Base-by-base conservation (phyloP, 2,888 invertebrate species). In the Himalopsyche anomala region DNA sequence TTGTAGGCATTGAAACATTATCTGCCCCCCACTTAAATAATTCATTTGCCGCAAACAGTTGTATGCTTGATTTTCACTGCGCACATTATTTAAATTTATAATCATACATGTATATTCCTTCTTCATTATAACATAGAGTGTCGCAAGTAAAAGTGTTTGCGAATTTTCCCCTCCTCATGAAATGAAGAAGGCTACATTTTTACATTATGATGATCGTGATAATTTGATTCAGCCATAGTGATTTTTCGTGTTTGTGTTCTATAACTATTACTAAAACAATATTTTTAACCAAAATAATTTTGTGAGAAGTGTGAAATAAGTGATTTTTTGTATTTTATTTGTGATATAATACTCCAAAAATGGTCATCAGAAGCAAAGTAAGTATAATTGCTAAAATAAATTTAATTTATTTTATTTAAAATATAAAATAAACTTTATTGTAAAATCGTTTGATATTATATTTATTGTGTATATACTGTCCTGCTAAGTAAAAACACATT, bases 21-120 rank as follows among this genome's bases (percentile, higher is more conserved):
- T 86, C 86, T 84, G 69, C 85, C 85, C 82, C 87, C 87, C 80
- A 74, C 79, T 87, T 28, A 28, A 62, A 51, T 51, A 83, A 81
- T 85, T 87, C 45, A 12, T 54, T 82, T 86, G 69, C 15, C 54
- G 40, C 74, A 56, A 40, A 56, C 55, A 28, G 69, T 81, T 45
- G 36, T 80, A 36, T 84, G 85, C 82, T 40, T 82, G 81, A 40
- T 42, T 83, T 42, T 81, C 79, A 85, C 84, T 86, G 88, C 83
- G 86, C 82, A 84, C 84, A 81, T 85, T 81, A 87, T 87, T 88
- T 86, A 82, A 88, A 88, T 88, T 88, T 88, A 87, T 88, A 87
- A 88, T 87, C 87, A 82, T 9, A 82, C 83, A 80, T 84, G 56
- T 84, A 38, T 81, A 81, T 84, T 86, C 82, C 54, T 54, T 79